phyloP scores from a whole-genome alignment of 2,797 vertebrate genomes.

The Sebastes jordani region DNA sequence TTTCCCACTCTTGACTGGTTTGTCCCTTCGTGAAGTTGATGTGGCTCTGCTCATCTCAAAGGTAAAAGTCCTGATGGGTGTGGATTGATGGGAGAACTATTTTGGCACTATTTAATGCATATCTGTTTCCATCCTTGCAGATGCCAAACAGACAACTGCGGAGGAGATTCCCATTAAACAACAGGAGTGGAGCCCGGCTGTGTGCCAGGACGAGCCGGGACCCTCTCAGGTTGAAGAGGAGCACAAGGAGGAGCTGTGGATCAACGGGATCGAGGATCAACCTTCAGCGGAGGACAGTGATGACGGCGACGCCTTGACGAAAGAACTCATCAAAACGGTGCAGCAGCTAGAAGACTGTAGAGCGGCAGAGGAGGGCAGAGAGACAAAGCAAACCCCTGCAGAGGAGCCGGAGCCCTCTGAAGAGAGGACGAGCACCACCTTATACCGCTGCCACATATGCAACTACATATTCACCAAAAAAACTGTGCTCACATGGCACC shows the following conservation, averaged over 20 bases:
- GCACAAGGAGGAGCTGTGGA: slow-evolving; percentile 42
- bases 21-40: slow-evolving; percentile 1
- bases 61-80: neutral
- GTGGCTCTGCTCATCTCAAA: slow-evolving; percentile 14
- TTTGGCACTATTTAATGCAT: neutral
- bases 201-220: slow-evolving; percentile 21
- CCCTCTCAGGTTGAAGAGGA: slow-evolving; percentile 41
- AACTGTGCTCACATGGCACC: slow-evolving; percentile 55
- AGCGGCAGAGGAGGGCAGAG: slow-evolving; percentile 41
- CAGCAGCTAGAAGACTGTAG: slow-evolving; percentile 60
- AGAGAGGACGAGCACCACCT: slow-evolving; percentile 42
- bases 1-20: neutral
- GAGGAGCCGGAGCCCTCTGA: slow-evolving; percentile 17
- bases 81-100: neutral
- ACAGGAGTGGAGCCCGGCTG: neutral
- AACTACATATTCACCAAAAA: slow-evolving; percentile 66
- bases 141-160: neutral
- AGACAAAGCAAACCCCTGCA: neutral
- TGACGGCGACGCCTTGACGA: slow-evolving; percentile 51
- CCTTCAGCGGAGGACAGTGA: slow-evolving; percentile 42
- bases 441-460: slow-evolving; percentile 69
- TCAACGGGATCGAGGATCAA: slow-evolving; percentile 27
- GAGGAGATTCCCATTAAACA: slow-evolving; percentile 9
- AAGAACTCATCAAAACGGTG: slow-evolving; percentile 67
- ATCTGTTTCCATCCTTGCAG: slow-evolving; percentile 28